Evolutionary conservation across 37 sponge, comb jelly and placozoan genomes (phyloP), one percentile per base, ranked within the genome.

Genomic region (Ianthella basta): DNA sequence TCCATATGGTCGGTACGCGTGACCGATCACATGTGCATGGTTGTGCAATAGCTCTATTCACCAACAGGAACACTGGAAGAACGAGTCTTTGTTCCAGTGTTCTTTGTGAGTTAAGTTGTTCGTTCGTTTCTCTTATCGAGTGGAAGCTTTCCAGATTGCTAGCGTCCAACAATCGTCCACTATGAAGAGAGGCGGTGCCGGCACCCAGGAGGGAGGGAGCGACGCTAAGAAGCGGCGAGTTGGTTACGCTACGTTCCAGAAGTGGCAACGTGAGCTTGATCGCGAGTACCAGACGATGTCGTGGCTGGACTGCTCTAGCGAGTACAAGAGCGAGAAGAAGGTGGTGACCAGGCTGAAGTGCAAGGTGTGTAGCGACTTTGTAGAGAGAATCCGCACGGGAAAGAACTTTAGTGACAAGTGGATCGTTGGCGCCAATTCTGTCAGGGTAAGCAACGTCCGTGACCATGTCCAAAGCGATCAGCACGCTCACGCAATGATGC

Each of bases 221-320:
- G 53, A 75, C 44, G 53, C 78, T 12, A 75, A 73, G 80, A 86
- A 79, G 86, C 66, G 86, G 44, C 86, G 55, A 39, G 89, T 88
- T 14, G 84, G 38, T 23, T 88, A 83, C 69, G 38, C 89, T 59
- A 88, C 80, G 39, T 83, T 83, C 66, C 88, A 88, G 65, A 88
- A 88, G 79, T 88, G 88, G 88, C 83, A 88, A 69, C 64, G 83
- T 53, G 89, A 88, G 12, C 70, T 88, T 53, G 89, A 88, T 83
- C 80, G 84, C 56, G 89, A 88, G 84, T 66, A 73, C 80, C 80
- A 88, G 84, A 88, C 80, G 35, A 79, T 83, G 84, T 79, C 89
- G 19, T 88, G 89, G 89, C 80, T 88, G 36, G 69, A 79, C 84
- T 88, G 89, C 64, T 20, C 56, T 53, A 84, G 55, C 14, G 84